Evolutionary conservation across 1,140 invertebrate species (phyloP).

Genomic region (Bombus haemorrhoidalis): DNA sequence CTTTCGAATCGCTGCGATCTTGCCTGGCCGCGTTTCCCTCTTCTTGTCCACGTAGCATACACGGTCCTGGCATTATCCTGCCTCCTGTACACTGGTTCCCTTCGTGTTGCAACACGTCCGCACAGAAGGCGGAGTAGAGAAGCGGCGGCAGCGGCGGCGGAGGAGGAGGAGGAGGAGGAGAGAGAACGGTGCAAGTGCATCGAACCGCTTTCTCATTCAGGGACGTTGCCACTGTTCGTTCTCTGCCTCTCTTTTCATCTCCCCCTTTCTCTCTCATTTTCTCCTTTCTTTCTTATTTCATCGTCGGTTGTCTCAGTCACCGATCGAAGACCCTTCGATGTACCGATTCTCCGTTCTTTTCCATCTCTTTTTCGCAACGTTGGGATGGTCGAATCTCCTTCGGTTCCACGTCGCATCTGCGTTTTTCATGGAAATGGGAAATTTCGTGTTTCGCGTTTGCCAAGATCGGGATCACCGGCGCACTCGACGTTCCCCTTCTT

Average conservation of each 20-base stretch:
- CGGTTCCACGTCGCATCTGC: too few species aligned
- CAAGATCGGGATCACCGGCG: too few species aligned
- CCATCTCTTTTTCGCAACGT: too few species aligned
- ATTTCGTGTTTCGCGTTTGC: too few species aligned
- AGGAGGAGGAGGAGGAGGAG: neutral
- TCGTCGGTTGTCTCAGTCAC: neutral
- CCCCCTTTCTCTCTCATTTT: neutral
- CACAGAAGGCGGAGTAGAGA: neutral
- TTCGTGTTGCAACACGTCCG: slow-evolving; percentile 47
- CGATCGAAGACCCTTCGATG: neutral
- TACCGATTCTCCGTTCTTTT: neutral
- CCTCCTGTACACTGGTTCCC: slow-evolving; percentile 41
- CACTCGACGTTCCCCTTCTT: too few species aligned
- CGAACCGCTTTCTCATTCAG: slow-evolving; percentile 65
- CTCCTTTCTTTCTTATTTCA: neutral
- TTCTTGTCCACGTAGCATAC: slow-evolving; percentile 39
- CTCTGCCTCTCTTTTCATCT: neutral
- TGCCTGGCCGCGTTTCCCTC: slow-evolving; percentile 7
- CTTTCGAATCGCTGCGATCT: slow-evolving; percentile 59
- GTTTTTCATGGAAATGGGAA: too few species aligned
- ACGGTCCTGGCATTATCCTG: slow-evolving; percentile 55
- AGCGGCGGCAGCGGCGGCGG: too few species aligned
- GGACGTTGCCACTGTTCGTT: slow-evolving; percentile 35
- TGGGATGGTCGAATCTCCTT: too few species aligned
- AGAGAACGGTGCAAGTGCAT: slow-evolving; percentile 53